Evolutionary conservation across 2,888 invertebrate genomes (phyloP), one percentile per base, ranked within the genome.

Genomic region (Brachylomia viminalis): DNA sequence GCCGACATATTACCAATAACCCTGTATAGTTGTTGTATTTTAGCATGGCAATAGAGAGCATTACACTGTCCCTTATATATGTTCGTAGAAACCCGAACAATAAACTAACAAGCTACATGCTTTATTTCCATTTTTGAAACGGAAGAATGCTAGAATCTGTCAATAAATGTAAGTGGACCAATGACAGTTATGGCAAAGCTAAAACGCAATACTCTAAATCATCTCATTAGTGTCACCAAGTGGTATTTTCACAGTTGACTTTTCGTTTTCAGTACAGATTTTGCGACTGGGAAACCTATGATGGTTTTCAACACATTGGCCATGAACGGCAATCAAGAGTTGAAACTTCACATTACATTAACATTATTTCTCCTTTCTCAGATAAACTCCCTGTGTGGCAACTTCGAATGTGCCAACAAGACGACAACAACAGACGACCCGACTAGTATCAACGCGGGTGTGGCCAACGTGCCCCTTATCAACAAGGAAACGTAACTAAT

Each of bases 331-430:
- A 17, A 47, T 11, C 30, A 23, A 23, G 7, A 23, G 23, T 30
- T 49, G 30, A 52, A 33, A n/a, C 38, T n/a, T 38, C 20, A 52
- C 3, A 33, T 27, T 59, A 5, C 8, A 47, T 30, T 33, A 47
- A 33, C 0, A 23, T 17, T 1, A 68, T 38, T 75, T 59, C 11
- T 59, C 74, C 33, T 59, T 72, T 23, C 64, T 11, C 86, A 91
- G 91, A 86, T 88, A 0, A 67, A 78, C 27, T 83, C 84, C 0
- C 73, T 91, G 3, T 91, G 91, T 54, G 83, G 73, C 47, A 88
- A 91, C 80, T 91, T 91, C 76, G 73, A 89, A 10, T 90, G 90
- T 38, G 7, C 72, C 0, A 54, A 20, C 47, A 72, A 54, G 23
- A 13, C 10, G 1, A 13, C 67, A 0, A 66, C 76, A 5, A 42